Percentiles rank a stretch among this genome's conserved stretches.
Evolutionary conservation across 2,797 vertebrate genomes (phyloP).

Genomic region (Dendrocincla tyrannina): DNA sequence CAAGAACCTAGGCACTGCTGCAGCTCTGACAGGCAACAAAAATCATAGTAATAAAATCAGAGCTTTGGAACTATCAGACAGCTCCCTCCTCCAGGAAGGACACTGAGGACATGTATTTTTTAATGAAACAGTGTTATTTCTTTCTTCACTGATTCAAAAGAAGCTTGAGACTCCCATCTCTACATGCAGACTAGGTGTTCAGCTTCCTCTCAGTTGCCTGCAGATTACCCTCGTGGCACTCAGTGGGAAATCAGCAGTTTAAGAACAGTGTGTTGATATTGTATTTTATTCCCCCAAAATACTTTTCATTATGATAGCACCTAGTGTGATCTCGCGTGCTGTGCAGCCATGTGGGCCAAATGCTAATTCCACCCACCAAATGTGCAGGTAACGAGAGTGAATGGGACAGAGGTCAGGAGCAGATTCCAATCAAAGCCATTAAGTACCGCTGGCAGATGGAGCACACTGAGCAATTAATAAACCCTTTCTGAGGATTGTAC

Average conservation of each 20-base stretch:
- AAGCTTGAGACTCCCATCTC: not conserved
- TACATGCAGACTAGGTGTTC: not conserved
- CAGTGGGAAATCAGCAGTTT: not conserved
- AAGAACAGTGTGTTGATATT: not conserved
- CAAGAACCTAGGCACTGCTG: not conserved
- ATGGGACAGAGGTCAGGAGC: not conserved
- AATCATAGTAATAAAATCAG: not conserved
- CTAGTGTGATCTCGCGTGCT: not conserved
- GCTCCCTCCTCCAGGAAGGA: not conserved
- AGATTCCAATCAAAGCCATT: not conserved
- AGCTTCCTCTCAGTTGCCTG: not conserved
- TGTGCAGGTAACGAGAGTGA: not conserved
- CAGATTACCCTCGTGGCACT: not conserved
- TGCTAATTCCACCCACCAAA: not conserved
- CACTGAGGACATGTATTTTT: not conserved
- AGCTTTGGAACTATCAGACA: not conserved
- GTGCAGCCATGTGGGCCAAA: not conserved
- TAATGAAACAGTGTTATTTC: not conserved
- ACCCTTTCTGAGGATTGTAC: not conserved
- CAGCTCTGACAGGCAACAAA: not conserved
- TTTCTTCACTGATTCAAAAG: constrained; percentile 2
- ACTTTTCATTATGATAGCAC: not conserved
- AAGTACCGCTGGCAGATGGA: not conserved
- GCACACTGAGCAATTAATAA: constrained; percentile 12
- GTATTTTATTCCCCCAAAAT: not conserved